phyloP scores from a whole-genome alignment of 1,140 invertebrate genomes.

The Sitobion miscanthi region DNA sequence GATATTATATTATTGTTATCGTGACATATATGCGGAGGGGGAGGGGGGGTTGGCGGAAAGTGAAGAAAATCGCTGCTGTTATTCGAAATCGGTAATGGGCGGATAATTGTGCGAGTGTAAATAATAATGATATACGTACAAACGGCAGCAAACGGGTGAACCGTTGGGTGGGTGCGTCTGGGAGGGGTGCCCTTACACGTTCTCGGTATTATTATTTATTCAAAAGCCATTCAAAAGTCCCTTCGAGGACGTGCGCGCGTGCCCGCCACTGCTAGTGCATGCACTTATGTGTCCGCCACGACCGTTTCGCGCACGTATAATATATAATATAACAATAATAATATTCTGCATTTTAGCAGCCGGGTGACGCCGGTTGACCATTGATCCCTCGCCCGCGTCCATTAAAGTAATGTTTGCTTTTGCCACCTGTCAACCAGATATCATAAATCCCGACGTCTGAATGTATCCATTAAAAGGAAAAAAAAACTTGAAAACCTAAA shows the following conservation, averaged over 20 bases:
- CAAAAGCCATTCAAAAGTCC: conserved; percentile 54
- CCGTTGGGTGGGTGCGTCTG: neutral
- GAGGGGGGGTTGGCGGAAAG: neutral
- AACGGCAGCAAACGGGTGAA: neutral
- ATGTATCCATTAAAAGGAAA: conserved; percentile 47
- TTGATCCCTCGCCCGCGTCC: conserved; percentile 36
- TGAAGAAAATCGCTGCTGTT: conserved; percentile 35
- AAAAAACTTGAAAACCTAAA: conserved; percentile 37
- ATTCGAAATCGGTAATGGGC: conserved; percentile 56
- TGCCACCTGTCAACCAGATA: conserved; percentile 49
- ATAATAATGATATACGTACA: neutral
- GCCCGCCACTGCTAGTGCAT: neutral
- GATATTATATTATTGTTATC: neutral
- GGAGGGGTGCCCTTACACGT: neutral
- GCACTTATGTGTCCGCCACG: neutral
- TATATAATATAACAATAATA: neutral
- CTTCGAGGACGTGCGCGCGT: conserved; percentile 20
- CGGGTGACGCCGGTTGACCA: conserved; percentile 39
- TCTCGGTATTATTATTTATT: conserved; percentile 48
- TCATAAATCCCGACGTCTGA: conserved; percentile 54
- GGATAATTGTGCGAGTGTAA: conserved; percentile 42
- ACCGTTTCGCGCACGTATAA: neutral
- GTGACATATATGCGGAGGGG: neutral
- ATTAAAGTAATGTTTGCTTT: conserved; percentile 55
- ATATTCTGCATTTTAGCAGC: conserved; percentile 37